phyloP scores from a whole-genome alignment of 2,888 invertebrate species.

The Spisula solida region DNA sequence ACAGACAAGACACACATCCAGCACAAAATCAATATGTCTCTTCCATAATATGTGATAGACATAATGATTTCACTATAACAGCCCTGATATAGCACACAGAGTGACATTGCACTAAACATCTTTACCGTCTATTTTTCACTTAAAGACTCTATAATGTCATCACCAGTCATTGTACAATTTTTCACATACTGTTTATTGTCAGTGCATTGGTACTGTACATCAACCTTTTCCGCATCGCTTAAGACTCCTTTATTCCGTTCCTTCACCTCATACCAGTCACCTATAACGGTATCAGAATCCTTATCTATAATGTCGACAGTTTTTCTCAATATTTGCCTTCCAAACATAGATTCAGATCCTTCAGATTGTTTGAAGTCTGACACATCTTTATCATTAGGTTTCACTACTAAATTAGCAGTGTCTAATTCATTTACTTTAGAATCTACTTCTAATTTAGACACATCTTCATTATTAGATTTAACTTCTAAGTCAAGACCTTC shows the following conservation, averaged over 20 bases:
- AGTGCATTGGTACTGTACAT: not conserved
- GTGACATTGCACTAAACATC: too few relatives aligned
- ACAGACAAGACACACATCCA: too few relatives aligned
- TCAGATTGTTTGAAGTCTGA: not conserved
- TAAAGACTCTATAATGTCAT: not conserved
- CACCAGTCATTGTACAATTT: not conserved
- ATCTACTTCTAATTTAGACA: not conserved
- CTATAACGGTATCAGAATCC: constrained; percentile 18
- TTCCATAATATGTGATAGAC: too few relatives aligned
- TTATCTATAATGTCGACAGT: constrained; percentile 22
- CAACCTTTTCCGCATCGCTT: not conserved
- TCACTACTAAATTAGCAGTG: too few relatives aligned
- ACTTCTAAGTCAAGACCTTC: not conserved
- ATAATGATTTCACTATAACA: too few relatives aligned
- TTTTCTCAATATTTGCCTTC: not conserved
- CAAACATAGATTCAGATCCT: not conserved
- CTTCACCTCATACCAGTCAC: constrained; percentile 19
- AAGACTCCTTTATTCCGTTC: not conserved
- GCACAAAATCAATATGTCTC: too few relatives aligned
- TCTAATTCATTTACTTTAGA: too few relatives aligned
- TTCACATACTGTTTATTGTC: not conserved
- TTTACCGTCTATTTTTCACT: too few relatives aligned
- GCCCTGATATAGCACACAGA: too few relatives aligned
- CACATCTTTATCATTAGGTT: not conserved
- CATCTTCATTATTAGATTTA: not conserved